A percentile compares a stretch with the other conserved stretches of the same genome.
Conservation (phyloP, 2,113 vertebrate species). For the Dascyllus trimaculatus region DNA sequence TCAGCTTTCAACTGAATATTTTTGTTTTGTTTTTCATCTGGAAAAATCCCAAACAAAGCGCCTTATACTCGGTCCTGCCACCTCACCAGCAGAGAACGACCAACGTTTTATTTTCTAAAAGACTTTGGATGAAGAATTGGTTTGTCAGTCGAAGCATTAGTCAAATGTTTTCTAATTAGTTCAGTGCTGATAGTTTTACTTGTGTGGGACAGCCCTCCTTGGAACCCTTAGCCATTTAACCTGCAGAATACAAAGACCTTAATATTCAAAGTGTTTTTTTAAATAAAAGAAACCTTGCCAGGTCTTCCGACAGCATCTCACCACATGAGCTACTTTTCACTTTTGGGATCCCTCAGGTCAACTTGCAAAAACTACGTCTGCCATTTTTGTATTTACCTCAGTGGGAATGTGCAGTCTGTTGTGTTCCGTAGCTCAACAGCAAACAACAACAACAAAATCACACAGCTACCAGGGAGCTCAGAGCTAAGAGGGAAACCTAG, state of each 20-base stretch:
- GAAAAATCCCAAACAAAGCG: constrained; percentile 68
- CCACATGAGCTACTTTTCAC: constrained; percentile 82
- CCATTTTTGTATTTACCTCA: constrained; percentile 74
- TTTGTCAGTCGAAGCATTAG: constrained; percentile 36
- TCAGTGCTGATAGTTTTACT: constrained; percentile 35
- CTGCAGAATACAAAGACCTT: constrained; percentile 53
- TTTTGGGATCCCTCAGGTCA: constrained; percentile 89
- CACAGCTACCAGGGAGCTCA: constrained; percentile 50
- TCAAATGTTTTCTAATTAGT: constrained; percentile 54
- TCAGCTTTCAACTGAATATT: neutral
- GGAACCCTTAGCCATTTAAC: constrained; percentile 57
- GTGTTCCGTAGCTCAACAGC: constrained; percentile 45
- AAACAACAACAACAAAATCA: constrained; percentile 33
- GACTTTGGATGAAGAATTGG: constrained; percentile 57
- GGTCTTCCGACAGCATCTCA: constrained; percentile 84
- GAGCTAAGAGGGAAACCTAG: constrained; percentile 73
- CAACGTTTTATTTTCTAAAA: constrained; percentile 46
- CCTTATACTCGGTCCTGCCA: constrained; percentile 69
- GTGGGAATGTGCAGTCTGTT: constrained; percentile 65
- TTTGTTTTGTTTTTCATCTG: constrained; percentile 22
- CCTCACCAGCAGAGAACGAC: constrained; percentile 65
- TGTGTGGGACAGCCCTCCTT: constrained; percentile 9
- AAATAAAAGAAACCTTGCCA: constrained; percentile 38
- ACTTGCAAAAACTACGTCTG: constrained; percentile 73
- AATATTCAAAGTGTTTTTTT: constrained; percentile 51